Evolutionary conservation across 1,140 invertebrate genomes (phyloP).

Genomic region (Pseudomyrmex gracilis): DNA sequence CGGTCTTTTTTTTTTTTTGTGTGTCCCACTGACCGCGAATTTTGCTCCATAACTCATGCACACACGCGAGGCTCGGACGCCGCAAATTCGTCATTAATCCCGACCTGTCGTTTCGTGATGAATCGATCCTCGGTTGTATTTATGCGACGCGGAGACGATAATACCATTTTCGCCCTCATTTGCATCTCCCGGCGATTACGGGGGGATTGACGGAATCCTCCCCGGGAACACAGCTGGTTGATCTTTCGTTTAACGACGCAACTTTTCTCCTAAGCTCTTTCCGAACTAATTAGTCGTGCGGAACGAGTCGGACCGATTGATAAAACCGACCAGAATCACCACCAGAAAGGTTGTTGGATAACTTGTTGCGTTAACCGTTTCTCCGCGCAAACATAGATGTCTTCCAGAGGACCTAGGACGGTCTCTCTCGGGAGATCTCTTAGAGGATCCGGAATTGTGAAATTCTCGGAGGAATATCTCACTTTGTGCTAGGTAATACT

Average conservation of each 20-base stretch:
- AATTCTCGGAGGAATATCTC: neutral
- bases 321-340: neutral
- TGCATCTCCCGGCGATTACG: conserved; percentile 6
- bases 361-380: conserved; percentile 36
- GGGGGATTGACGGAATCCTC: neutral
- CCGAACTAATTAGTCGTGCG: neutral
- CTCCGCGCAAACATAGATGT: neutral
- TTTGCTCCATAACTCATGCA: conserved; percentile 45
- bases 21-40: conserved; percentile 54
- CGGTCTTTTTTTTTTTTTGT: conserved; percentile 31
- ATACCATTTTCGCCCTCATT: conserved; percentile 19
- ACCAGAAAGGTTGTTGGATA: neutral
- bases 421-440: neutral
- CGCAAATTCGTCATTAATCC: conserved; percentile 39
- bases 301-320: neutral
- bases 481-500: conserved; percentile 19
- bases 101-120: conserved; percentile 41
- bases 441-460: neutral
- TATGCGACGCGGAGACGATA: neutral
- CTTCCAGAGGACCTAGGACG: neutral
- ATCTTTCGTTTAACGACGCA: neutral
- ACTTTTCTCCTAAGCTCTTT: neutral
- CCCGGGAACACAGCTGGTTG: too few relatives aligned
- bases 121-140: conserved; percentile 15
- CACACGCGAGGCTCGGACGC: conserved; percentile 22